Base-by-base conservation (phyloP, 1,140 invertebrate genomes). In the Galleria mellonella region DNA sequence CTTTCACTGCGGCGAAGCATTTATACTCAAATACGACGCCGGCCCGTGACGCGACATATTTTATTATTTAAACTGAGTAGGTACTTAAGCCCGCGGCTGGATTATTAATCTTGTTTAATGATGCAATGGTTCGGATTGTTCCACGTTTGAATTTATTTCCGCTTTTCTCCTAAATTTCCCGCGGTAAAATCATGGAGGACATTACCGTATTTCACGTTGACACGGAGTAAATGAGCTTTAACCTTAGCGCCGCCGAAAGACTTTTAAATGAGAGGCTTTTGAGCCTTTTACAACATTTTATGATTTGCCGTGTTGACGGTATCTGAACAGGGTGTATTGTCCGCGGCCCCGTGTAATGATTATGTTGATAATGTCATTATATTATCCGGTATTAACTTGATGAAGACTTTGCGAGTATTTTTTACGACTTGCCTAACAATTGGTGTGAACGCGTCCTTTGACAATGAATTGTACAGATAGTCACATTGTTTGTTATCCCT, bases 61-160 rank as follows among this genome's bases (percentile, higher is more conserved):
- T 37, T 37, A 37, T 37, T 37, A 37, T 23, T 23, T 23, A 23
- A 23, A 23, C 2, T 23, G 17, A 23, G 17, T 17, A 37, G 35
- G 35, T 15, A 37, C 35, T 37, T 37, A 23, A 37, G 14, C 35
- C 35, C 2, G 14, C 35, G 13, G 4, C 35, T 37, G 14, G 35
- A 37, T 37, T 37, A 37, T 37, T 37, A 37, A 37, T 37, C 35
- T 17, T 15, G 35, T 37, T 37, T 37, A 37, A 37, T 37, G 35
- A 37, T 37, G 17, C 35, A 37, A 5, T 15, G 35, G 13, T 37
- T 37, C 14, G 32, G 35, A 37, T 17, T 37, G 9, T 11, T 15
- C 35, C 9, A 37, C 14, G 13, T 37, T 15, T 10, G 30, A 31
- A n/a, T 10, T 31, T 10, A 13, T 17, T n/a, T 5, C 7, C 10